Conservation (phyloP, 2,113 vertebrate genomes). For the Hippocampus barbouri region DNA sequence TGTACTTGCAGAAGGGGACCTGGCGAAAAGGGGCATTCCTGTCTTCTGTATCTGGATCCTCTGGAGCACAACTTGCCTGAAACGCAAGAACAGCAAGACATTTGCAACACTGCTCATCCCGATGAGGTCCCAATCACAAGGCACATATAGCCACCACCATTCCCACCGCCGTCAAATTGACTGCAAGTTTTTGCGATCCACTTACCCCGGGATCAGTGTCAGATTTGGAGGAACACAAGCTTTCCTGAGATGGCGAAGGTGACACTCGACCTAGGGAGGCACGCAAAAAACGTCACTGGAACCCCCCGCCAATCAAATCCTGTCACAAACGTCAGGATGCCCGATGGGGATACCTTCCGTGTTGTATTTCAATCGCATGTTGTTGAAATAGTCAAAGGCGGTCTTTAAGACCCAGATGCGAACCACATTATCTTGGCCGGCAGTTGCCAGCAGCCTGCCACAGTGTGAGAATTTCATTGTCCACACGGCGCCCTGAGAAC, state of each 20-base stretch:
- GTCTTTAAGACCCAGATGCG: conserved; percentile 98
- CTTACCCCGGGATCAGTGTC: conserved; percentile 89
- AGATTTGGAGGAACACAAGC: conserved; percentile 94
- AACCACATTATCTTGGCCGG: conserved; percentile 94
- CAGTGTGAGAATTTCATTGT: conserved; percentile 99
- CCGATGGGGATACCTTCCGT: conserved; percentile 81
- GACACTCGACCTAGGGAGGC: conserved; percentile 85
- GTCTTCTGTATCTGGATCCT: conserved; percentile 90
- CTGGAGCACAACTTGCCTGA: conserved; percentile 78
- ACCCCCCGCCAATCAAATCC: not conserved
- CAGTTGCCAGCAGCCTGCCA: conserved; percentile 89
- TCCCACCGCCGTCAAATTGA: no score
- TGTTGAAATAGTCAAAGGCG: conserved; percentile 97
- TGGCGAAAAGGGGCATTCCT: conserved; percentile 90
- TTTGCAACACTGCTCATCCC: not conserved
- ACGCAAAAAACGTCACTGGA: conserved; percentile 2
- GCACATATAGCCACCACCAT: no score
- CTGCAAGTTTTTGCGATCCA: not conserved
- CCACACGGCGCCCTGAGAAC: conserved; percentile 91
- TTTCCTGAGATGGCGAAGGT: conserved; percentile 98
- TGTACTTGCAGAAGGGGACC: conserved; percentile 97
- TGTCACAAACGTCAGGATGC: no score
- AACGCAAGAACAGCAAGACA: not conserved
- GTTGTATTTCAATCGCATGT: conserved; percentile 98
- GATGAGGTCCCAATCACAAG: no score